Base-by-base conservation (phyloP, 2,113 vertebrate genomes). In the Hepsetus odoe region DNA sequence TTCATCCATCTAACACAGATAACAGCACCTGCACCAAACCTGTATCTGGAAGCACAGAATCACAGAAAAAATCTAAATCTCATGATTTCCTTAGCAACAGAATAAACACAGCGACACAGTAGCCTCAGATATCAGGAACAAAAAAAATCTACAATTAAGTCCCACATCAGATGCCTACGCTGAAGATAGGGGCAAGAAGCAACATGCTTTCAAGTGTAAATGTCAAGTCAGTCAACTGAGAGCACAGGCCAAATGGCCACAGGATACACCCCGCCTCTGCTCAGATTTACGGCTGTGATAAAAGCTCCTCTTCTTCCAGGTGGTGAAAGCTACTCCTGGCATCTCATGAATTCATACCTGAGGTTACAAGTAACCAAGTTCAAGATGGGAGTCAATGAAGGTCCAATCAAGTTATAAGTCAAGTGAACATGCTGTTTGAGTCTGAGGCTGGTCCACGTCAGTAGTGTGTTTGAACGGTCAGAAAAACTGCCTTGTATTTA, bases 171-270 rank as follows among this genome's bases (percentile, higher is more conserved):
- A 53, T 30, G n/a, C 55, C 53, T 61, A 4, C 24, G n/a, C 1
- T 42, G n/a, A 35, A 49, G 66, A 55, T 26, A 12, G 59, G 69
- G 59, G 49, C 76, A 79, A 68, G 80, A 82, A 64, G 56, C 35
- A 61, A 70, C 72, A 69, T 79, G 62, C 59, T 72, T 55, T 49
- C n/a, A 75, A 83, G 83, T 73, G 62, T 20, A 73, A 55, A 53
- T 53, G 44, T 49, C 28, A 6, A 65, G 56, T 42, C 61, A 20
- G 40, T 46, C 32, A 35, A 22, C n/a, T 56, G 40, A 38, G 62
- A 13, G 53, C 59, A 44, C 46, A 66, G 61, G 61, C 46, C 38
- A 67, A 80, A 44, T 32, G 24, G 44, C 67, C 55, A 38, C 33
- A 30, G 56, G 56, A 74, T 40, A 62, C 26, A 3, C 4, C 28